Base-by-base conservation (phyloP, 2,888 invertebrate species). In the Tetheella fluctuosa region DNA sequence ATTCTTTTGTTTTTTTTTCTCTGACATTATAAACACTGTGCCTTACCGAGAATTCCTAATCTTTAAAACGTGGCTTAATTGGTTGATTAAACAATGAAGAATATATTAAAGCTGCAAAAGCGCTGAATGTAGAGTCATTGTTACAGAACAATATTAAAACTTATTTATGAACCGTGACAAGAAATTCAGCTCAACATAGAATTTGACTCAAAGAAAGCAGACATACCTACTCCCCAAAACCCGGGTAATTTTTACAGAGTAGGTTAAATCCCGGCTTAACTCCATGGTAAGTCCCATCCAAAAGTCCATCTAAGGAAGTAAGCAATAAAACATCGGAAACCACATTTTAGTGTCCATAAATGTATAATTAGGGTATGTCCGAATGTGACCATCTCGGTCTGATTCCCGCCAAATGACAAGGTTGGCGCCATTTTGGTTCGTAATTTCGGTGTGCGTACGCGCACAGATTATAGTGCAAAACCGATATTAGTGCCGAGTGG, bases 401-500 rank as follows among this genome's bases (percentile, higher is more conserved):
- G 74, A 75, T 61, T 68, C 70, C 70, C 81, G 81, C 84, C 83
- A 92, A 91, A 92, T 91, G 90, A 92, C 89, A 91, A 81, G 85
- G 82, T 84, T 80, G 80, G 83, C 74, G 85, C 84, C 87, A 84
- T 88, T 80, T 86, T 83, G 81, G 71, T 67, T 75, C 71, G 77
- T 88, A 89, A 90, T 91, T 89, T 86, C 72, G 82, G 81, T 69
- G 71, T 86, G 85, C 81, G 84, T 83, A 80, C 71, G 83, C 82
- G 79, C 84, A 20, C 48, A 88, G 90, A 92, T 92, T 91, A 90
- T 84, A 89, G 89, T 83, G 86, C 83, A 69, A 80, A 74, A 30
- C 71, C 66, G 73, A 76, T 77, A 86, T 87, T 87, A 85, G 86
- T 73, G 77, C 79, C 77, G 74, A 71, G 73, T 74, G 81, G 76